These are phyloP conservation scores for Plutella xylostella DNA, from an alignment of 2,888 invertebrate species.

Conservation along the genomic window DNA sequence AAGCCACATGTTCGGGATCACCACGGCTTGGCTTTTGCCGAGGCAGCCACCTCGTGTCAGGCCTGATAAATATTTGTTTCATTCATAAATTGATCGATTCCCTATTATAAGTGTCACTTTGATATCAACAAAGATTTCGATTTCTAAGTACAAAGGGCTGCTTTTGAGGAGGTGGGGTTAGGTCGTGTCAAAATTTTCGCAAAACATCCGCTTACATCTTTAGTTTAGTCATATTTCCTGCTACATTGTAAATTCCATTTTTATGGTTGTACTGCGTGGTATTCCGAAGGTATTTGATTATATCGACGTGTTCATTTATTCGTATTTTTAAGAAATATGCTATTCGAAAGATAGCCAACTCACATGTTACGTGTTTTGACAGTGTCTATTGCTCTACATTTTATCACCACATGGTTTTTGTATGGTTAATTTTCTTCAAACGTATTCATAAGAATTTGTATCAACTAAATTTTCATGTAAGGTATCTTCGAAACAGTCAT, in stretches of 20 bases:
- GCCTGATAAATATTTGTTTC: constrained; percentile 20
- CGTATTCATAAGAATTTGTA: too few relatives aligned
- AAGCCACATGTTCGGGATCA: constrained; percentile 60
- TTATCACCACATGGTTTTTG: too few relatives aligned
- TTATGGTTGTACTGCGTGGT: not conserved
- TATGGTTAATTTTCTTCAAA: too few relatives aligned
- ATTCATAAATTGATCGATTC: not conserved
- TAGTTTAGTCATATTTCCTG: not conserved
- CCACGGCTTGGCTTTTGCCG: constrained; percentile 31
- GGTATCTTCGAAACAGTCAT: too few relatives aligned
- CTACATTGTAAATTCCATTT: not conserved
- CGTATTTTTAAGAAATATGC: too few relatives aligned
- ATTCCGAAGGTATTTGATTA: too few relatives aligned
- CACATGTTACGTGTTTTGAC: too few relatives aligned
- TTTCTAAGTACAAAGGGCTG: not conserved
- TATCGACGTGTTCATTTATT: too few relatives aligned
- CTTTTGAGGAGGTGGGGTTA: constrained; percentile 52
- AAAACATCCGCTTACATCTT: not conserved
- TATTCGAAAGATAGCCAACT: too few relatives aligned
- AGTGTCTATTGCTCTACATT: too few relatives aligned
- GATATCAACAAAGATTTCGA: not conserved
- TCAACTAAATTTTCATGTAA: too few relatives aligned
- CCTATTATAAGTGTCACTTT: too few relatives aligned
- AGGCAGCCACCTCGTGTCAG: constrained; percentile 25
- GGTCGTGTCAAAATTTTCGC: constrained; percentile 25